phyloP scores from a whole-genome alignment of 1,140 invertebrate species.

The Phymastichus coffea region DNA sequence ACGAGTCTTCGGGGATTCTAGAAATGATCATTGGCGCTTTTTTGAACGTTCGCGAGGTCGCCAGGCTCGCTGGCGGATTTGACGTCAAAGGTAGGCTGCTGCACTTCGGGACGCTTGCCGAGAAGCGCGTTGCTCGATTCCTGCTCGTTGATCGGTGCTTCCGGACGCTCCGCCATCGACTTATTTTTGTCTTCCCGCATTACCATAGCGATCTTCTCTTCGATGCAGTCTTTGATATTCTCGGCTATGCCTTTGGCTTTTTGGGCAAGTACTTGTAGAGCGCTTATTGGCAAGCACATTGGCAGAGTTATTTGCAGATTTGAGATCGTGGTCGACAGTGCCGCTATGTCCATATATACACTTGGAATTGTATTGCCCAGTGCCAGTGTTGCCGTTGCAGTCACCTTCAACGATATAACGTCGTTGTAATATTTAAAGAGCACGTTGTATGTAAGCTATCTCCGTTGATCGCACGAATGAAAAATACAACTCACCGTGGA shows the following conservation, averaged over 20 bases:
- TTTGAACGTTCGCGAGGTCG: no score
- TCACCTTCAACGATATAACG: constrained; percentile 19
- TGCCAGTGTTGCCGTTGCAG: constrained; percentile 24
- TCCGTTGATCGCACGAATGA: constrained; percentile 17
- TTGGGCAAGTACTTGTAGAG: background rate
- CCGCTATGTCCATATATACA: constrained; percentile 1
- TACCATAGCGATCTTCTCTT: constrained; percentile 31
- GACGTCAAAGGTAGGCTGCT: no score
- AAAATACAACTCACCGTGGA: constrained; percentile 35
- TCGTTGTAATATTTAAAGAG: no score
- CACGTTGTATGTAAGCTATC: no score
- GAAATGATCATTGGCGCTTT: no score
- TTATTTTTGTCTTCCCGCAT: no score
- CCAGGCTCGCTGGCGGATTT: no score
- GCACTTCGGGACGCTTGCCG: no score
- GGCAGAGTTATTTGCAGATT: constrained; percentile 19
- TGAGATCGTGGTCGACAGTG: background rate
- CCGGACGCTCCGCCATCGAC: no score
- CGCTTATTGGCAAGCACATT: constrained; percentile 17
- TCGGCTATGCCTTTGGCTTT: constrained; percentile 5
- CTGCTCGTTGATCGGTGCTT: no score
- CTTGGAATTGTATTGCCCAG: constrained; percentile 25
- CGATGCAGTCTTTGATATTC: constrained; percentile 32
- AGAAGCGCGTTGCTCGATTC: no score
- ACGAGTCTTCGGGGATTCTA: no score